Base-by-base conservation (phyloP, 2,797 vertebrate species). In the Coranthus polyacanthus region DNA sequence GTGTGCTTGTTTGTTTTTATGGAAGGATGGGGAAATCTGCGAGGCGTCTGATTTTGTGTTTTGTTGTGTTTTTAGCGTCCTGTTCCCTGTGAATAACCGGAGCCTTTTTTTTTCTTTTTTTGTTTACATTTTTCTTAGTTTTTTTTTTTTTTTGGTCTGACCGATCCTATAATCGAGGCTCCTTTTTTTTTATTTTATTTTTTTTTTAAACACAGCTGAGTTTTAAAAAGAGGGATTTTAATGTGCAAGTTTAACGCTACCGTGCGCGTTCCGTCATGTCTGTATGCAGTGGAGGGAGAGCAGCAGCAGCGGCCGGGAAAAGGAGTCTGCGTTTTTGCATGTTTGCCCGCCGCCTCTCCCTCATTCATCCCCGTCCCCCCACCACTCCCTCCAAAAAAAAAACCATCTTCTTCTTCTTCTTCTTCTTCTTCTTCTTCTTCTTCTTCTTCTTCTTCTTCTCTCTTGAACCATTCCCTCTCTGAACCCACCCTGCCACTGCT, bases 1-100 rank as follows among this genome's bases (percentile, higher is more conserved):
- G 82, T 88, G 71, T 79, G 80, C 66, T 86, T 81, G 78, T 89
- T 79, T 82, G 68, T 16, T 50, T 15, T 10, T 50, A 26, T 17
- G 49, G 56, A 32, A 24, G 12, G 13, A 49, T 39, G 12, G 54
- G 22, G 45, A 39, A 56, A 4, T 17, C 22, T n/a, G n/a, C n/a
- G n/a, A n/a, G 41, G 18, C 10, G 34, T 82, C 72, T 75, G 61
- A 76, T 64, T 67, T 71, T 15, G 13, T 61, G 72, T 81, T 79
- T 44, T 68, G 68, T 84, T 84, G 79, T 86, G 81, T 92, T 92
- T 91, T 92, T 82, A 79, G 75, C 54, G 52, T 90, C 82, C 71
- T 53, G 83, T 90, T 80, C 72, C 81, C 81, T 88, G 82, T 92
- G 84, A 84, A 83, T 68, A 82, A 76, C 51, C 58, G 66, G 86